Percentiles rank a stretch among this genome's conserved stretches.
Evolutionary conservation across 1,140 invertebrate species (phyloP).

Genomic region (Megathymus violae): DNA sequence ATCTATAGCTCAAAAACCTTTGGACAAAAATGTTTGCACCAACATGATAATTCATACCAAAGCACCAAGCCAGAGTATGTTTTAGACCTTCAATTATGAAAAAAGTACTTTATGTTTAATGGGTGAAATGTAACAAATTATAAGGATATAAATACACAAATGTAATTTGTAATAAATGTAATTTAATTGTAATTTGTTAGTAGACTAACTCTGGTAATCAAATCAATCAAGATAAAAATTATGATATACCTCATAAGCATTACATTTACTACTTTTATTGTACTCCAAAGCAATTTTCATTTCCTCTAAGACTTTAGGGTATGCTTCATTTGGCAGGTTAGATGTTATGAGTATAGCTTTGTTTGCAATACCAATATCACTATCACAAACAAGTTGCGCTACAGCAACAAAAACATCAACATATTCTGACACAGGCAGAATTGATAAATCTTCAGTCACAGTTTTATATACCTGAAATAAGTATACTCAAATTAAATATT

Average conservation of each 20-base stretch:
- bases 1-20: no score
- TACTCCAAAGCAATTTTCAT: constrained; percentile 80
- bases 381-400: constrained; percentile 84
- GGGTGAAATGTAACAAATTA: no score
- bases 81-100: no score
- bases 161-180: no score
- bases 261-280: constrained; percentile 84
- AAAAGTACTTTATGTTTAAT: no score
- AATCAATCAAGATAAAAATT: no score
- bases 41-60: no score
- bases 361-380: constrained; percentile 85
- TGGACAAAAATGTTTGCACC: no score
- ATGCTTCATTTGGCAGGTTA: constrained; percentile 78
- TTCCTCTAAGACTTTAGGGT: constrained; percentile 77
- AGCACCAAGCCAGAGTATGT: no score
- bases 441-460: constrained; percentile 52
- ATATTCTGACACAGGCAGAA: constrained; percentile 80
- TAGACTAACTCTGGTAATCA: no score
- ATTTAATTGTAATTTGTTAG: no score
- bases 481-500: constrained; percentile 4
- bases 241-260: constrained; percentile 86
- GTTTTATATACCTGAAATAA: constrained; percentile 69
- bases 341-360: constrained; percentile 85
- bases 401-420: constrained; percentile 83
- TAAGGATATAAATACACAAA: no score